Conservation (phyloP, 2,113 vertebrate genomes). For the Chloropsis hardwickii region DNA sequence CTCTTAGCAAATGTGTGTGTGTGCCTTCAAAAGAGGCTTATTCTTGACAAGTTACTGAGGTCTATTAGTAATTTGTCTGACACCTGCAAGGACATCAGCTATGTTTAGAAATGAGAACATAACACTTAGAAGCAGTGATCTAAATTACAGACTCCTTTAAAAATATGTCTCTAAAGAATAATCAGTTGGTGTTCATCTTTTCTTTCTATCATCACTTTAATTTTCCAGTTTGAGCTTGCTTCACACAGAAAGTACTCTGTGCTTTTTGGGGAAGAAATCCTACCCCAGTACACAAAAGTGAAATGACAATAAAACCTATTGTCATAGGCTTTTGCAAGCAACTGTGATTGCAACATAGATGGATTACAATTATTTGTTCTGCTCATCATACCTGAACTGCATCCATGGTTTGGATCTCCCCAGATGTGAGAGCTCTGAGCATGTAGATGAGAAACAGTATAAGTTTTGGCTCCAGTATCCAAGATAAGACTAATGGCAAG, state of each 20-base stretch:
- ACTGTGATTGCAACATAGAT: not conserved
- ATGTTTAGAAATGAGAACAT: not conserved
- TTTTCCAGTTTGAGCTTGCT: not conserved
- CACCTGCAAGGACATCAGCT: not conserved
- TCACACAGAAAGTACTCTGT: not conserved
- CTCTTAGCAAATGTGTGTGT: not conserved
- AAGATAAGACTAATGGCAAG: not conserved
- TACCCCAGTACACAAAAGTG: not conserved
- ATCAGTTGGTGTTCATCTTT: not conserved
- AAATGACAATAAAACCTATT: not conserved
- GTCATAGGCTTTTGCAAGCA: not conserved
- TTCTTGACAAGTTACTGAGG: not conserved
- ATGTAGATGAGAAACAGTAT: not conserved
- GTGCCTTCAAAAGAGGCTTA: not conserved
- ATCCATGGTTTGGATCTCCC: not conserved
- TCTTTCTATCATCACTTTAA: not conserved
- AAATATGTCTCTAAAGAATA: not conserved
- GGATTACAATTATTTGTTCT: not conserved
- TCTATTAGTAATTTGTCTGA: not conserved
- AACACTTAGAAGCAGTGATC: not conserved
- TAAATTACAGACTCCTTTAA: not conserved
- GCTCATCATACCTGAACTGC: not conserved
- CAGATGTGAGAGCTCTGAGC: not conserved
- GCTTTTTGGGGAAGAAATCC: not conserved
- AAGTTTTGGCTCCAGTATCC: not conserved